phyloP scores from a whole-genome alignment of 2,888 invertebrate genomes.

The Hedychridium roseum region DNA sequence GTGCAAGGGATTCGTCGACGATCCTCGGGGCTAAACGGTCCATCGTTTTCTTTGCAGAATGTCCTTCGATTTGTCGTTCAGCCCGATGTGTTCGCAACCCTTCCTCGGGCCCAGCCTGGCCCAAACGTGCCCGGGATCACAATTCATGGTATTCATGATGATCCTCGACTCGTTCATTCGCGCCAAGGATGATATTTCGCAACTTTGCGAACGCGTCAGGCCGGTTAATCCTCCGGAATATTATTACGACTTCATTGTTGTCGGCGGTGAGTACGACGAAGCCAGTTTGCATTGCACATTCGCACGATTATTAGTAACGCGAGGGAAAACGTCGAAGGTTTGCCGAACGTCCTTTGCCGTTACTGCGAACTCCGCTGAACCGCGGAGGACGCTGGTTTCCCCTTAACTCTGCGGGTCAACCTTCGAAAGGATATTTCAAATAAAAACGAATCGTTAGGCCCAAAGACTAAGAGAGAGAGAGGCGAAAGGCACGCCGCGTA shows the following conservation, averaged over 20 bases:
- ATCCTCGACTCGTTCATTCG: conserved; percentile 71
- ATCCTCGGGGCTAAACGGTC: no score
- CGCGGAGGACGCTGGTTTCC: no score
- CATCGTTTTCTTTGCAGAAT: conserved; percentile 37
- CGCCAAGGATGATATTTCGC: conserved; percentile 48
- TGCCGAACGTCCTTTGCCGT: background rate
- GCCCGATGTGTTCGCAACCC: conserved; percentile 65
- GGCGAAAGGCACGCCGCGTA: conserved; percentile 10
- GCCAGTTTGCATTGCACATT: no score
- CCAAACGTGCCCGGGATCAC: conserved; percentile 68
- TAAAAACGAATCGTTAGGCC: background rate
- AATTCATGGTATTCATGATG: conserved; percentile 73
- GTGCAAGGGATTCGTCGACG: no score
- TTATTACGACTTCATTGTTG: conserved; percentile 73
- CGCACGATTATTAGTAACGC: no score
- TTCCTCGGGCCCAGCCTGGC: conserved; percentile 70
- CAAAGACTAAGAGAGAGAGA: conserved; percentile 11
- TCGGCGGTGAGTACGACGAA: conserved; percentile 69
- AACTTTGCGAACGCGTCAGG: conserved; percentile 68
- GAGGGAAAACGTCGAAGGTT: background rate
- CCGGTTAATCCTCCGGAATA: conserved; percentile 64
- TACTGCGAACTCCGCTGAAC: background rate
- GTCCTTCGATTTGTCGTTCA: conserved; percentile 45
- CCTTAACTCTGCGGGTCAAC: background rate
- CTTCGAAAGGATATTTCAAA: background rate